Base-by-base conservation (phyloP, 2,797 vertebrate species). In the Phrynocephalus forsythii region DNA sequence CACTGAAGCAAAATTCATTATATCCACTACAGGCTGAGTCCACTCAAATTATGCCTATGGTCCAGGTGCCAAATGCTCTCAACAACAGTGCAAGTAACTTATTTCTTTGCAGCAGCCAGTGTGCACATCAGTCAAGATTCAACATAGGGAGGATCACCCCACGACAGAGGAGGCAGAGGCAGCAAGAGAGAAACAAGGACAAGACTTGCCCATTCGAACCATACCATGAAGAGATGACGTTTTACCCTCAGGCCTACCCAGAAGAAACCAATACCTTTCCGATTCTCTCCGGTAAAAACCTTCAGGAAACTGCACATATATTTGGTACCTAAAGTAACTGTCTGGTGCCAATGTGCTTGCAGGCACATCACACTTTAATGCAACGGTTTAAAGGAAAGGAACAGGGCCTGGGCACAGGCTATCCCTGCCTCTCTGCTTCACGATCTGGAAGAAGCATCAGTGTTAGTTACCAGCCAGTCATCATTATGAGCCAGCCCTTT, bases 391-490 rank as follows among this genome's bases (percentile, higher is more conserved):
- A 0, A 13, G 87, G 44, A 78, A 90, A 66, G 94, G 95, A 86
- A 89, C 78, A 69, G 86, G 90, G 88, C 9, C 60, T 6, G 52
- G 38, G 56, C 52, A 16, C 0, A 24, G 92, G 83, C 71, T 52
- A 89, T 9, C 85, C 88, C 72, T 0, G 44, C 0, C 92, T 77
- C 82, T 91, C 88, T 10, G 83, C 8, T 88, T 93, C 91, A 90
- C 85, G 7, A 87, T 38, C 82, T 67, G 89, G 50, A 83, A 93
- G 89, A 85, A 94, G 92, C 63, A 91, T 60, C 87, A 90, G 79
- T 90, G 83, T 83, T 88, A 91, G 86, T 85, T 85, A 92, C 72
- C 50, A 85, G 83, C 82, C 90, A 87, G 90, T 89, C 20, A 87
- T 83, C 82, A 22, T 3, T 89, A 44, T 44, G 38, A 88, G 67